Conservation (phyloP, 2,888 invertebrate species). For the Trimorus sp. region DNA sequence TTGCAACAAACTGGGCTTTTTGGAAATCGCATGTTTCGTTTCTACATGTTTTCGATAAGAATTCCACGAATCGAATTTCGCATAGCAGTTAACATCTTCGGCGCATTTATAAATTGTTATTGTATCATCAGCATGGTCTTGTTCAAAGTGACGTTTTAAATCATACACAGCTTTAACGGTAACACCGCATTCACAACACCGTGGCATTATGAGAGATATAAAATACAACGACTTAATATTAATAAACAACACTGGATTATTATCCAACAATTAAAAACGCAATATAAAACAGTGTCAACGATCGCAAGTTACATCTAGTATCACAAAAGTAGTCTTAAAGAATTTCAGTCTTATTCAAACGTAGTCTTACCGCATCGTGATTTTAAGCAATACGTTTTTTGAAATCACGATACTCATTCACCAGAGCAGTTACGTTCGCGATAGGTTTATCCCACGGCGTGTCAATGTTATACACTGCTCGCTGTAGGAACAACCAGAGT, state of each 20-base stretch:
- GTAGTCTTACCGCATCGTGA: too few relatives aligned
- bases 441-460: constrained; percentile 2
- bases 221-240: too few relatives aligned
- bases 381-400: neutral
- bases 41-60: constrained; percentile 11
- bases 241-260: too few relatives aligned
- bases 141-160: constrained; percentile 22
- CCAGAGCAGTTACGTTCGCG: neutral
- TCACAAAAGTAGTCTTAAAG: too few relatives aligned
- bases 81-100: neutral
- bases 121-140: neutral
- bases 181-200: neutral
- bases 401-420: constrained; percentile 5
- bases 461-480: constrained; percentile 2
- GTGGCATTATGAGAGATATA: neutral
- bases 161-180: neutral
- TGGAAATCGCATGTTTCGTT: neutral
- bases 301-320: too few relatives aligned
- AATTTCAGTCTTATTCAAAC: too few relatives aligned
- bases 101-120: neutral
- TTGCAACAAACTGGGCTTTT: neutral
- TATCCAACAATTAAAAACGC: too few relatives aligned
- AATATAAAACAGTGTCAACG: too few relatives aligned
- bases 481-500: constrained; percentile 9
- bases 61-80: constrained; percentile 15